Base-by-base conservation (phyloP, 2,797 vertebrate species). In the Gymnodraco acuticeps region DNA sequence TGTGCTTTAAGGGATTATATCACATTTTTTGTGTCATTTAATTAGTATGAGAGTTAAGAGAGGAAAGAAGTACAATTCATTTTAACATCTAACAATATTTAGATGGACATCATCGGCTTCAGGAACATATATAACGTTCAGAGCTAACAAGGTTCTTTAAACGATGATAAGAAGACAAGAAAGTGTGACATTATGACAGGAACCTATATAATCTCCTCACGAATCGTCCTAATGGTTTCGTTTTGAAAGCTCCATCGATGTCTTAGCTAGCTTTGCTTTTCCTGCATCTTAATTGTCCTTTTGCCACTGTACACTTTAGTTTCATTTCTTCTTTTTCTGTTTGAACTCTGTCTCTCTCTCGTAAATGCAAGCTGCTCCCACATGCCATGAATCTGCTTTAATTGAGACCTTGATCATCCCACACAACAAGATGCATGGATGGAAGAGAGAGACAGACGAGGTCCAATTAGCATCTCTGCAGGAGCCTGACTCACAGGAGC, bases 331-430 rank as follows among this genome's bases (percentile, higher is more conserved):
- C 63, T 43, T n/a, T 31, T 38, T 56, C 10, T 43, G 70, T 81
- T 75, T 81, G 64, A 87, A 56, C 56, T 75, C 27, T 5, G 15
- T 53, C 78, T 41, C 43, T 56, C 56, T 80, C 17, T 50, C 4
- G 9, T 55, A 59, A 75, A 56, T 4, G 20, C 69, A 81, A 70
- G 64, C 62, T 45, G 73, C 73, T 70, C 80, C 80, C 74, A 73
- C 70, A 64, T 12, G 63, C 62, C 62, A 52, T 0, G 20, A 60
- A 70, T 81, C 76, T 20, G 64, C 69, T 68, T 65, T 82, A 83
- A 88, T 76, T 73, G 81, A 87, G 75, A 79, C 82, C 86, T 89
- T 85, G 83, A 91, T 90, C 88, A 42, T 91, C 86, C 85, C 81
- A 83, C 86, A 82, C 79, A 72, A 75, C 67, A 64, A 16, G 52